These are phyloP conservation scores for Tetheella fluctuosa DNA, from an alignment of 2,888 invertebrate genomes.

Conservation along the genomic window DNA sequence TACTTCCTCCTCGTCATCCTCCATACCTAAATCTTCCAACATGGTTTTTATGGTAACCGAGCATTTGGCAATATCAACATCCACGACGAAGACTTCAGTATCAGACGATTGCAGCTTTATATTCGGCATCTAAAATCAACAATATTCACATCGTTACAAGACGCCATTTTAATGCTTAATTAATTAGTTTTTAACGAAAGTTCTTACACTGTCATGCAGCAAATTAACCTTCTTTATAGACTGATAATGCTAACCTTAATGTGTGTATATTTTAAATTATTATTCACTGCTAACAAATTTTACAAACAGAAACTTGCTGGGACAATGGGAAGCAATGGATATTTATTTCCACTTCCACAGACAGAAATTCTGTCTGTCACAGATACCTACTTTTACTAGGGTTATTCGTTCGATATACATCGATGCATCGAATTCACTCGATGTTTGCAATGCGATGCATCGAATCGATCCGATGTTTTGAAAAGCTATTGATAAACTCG, in stretches of 20 bases:
- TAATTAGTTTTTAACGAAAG: not conserved
- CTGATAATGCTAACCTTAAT: not conserved
- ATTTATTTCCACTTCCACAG: too few species aligned
- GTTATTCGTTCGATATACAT: too few species aligned
- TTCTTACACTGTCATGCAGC: not conserved
- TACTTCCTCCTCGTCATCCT: conserved; percentile 96
- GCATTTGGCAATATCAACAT: conserved; percentile 98
- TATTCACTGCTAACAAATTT: not conserved
- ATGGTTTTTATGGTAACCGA: conserved; percentile 99
- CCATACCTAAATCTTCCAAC: conserved; percentile 97
- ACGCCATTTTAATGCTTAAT: conserved; percentile 40
- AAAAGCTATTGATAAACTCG: too few species aligned
- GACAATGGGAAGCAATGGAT: too few species aligned
- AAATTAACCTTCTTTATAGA: not conserved
- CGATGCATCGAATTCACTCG: too few species aligned
- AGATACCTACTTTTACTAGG: too few species aligned
- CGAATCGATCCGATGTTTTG: too few species aligned
- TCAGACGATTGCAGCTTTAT: conserved; percentile 98
- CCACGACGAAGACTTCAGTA: conserved; percentile 97
- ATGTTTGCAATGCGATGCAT: too few species aligned
- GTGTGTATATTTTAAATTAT: not conserved
- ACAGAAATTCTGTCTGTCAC: too few species aligned
- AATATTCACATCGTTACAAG: conserved; percentile 23
- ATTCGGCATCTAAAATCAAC: conserved; percentile 90
- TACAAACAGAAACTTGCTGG: not conserved